phyloP scores from a whole-genome alignment of 1,140 invertebrate genomes.

The Drosophila aff. region DNA sequence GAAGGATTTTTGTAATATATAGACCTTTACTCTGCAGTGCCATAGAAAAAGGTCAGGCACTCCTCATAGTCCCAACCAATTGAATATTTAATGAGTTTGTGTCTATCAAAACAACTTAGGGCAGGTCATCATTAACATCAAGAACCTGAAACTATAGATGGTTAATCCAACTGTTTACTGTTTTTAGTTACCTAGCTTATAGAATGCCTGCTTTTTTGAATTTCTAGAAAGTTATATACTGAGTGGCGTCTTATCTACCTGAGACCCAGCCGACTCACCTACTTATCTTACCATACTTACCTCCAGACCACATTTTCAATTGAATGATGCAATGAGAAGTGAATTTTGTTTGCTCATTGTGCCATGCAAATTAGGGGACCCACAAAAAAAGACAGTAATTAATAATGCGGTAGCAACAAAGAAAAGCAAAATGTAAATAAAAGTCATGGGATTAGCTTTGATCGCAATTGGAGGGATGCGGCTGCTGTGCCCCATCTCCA shows the following conservation, averaged over 20 bases:
- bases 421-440: slow-evolving; percentile 26
- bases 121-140: slow-evolving; percentile 31
- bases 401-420: slow-evolving; percentile 28
- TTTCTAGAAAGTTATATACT: background rate
- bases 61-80: background rate
- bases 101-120: slow-evolving; percentile 5
- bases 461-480: slow-evolving; percentile 43
- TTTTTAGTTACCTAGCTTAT: background rate
- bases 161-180: slow-evolving; percentile 11
- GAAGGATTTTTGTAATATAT: background rate
- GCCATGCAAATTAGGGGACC: slow-evolving; percentile 40
- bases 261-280: background rate
- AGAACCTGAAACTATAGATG: slow-evolving; percentile 1
- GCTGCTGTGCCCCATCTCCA: slow-evolving; percentile 13
- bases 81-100: slow-evolving; percentile 7
- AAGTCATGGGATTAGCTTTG: slow-evolving; percentile 32
- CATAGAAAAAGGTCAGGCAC: background rate
- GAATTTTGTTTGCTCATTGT: slow-evolving; percentile 30
- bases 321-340: slow-evolving; percentile 50
- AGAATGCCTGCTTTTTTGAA: background rate
- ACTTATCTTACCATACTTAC: slow-evolving; percentile 2
- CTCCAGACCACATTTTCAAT: slow-evolving; percentile 19
- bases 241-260: slow-evolving; percentile 1
- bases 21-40: background rate
- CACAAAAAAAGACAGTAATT: slow-evolving; percentile 28